These are phyloP conservation scores for Graptemys geographica DNA, from an alignment of 2,797 vertebrate species.

Conservation along the genomic window DNA sequence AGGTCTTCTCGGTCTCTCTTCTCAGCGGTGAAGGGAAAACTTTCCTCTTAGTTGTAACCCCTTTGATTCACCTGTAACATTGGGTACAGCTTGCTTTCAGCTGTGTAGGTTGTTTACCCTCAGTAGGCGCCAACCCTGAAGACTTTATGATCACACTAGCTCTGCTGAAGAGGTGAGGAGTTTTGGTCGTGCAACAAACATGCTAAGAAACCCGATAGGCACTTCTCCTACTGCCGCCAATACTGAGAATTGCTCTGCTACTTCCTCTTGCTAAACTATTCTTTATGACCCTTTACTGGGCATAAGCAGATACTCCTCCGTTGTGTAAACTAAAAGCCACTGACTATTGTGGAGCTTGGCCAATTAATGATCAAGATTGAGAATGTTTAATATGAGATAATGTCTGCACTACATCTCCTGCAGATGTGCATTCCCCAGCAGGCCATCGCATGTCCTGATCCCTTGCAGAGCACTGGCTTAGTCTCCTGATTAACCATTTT, in stretches of 20 bases:
- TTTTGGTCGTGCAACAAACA: not conserved
- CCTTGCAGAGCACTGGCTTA: not conserved
- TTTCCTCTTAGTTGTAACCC: not conserved
- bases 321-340: not conserved
- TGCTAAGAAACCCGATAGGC: not conserved
- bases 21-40: not conserved
- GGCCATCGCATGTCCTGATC: not conserved
- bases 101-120: accelerated
- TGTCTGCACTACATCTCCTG: not conserved
- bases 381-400: not conserved
- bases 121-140: slow-evolving; percentile 19
- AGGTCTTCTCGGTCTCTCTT: not conserved
- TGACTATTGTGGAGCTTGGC: not conserved
- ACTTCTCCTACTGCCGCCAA: not conserved
- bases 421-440: not conserved
- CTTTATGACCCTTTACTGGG: not conserved
- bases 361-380: not conserved
- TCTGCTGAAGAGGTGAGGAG: not conserved
- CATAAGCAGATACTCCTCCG: not conserved
- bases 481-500: not conserved
- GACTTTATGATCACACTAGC: not conserved
- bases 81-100: not conserved
- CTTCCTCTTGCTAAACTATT: not conserved
- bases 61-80: not conserved
- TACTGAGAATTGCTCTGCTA: not conserved